Percentiles rank a stretch among this genome's conserved stretches.
Conservation (phyloP, 2,797 vertebrate species). For the Clangula hyemalis region DNA sequence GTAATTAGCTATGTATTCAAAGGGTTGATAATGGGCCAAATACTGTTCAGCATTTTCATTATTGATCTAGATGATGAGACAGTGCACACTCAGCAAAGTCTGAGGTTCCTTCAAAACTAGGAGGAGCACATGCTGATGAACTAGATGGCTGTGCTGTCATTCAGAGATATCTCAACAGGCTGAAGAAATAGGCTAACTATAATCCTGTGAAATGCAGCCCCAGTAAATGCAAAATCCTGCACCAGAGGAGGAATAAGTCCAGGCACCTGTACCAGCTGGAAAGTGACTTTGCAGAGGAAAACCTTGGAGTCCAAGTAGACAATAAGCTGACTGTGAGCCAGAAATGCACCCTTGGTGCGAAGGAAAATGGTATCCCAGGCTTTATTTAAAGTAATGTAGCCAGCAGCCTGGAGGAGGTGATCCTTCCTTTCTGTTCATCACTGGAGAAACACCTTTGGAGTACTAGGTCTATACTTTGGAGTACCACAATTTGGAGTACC, state of each 20-base stretch:
- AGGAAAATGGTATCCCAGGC: neutral
- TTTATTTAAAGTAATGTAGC: neutral
- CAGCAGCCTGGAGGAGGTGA: neutral
- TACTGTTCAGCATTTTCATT: neutral
- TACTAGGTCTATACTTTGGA: too few species aligned
- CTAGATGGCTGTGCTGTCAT: neutral
- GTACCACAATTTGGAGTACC: too few species aligned
- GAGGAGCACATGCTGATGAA: neutral
- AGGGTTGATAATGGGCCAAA: neutral
- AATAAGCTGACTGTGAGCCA: neutral
- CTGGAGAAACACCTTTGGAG: neutral
- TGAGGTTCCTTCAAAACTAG: neutral
- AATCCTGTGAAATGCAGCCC: neutral
- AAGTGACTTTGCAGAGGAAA: neutral
- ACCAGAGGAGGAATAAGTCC: neutral
- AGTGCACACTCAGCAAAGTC: neutral
- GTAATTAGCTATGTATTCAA: neutral
- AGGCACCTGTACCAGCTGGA: neutral
- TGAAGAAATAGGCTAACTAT: neutral
- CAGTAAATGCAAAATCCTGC: neutral
- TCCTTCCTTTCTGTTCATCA: neutral
- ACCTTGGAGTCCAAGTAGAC: too few species aligned
- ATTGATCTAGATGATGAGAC: neutral
- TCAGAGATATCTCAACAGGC: neutral
- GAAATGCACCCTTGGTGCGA: neutral